These are phyloP conservation scores for Netelia melanura DNA, from an alignment of 2,888 invertebrate species.

Conservation along the genomic window DNA sequence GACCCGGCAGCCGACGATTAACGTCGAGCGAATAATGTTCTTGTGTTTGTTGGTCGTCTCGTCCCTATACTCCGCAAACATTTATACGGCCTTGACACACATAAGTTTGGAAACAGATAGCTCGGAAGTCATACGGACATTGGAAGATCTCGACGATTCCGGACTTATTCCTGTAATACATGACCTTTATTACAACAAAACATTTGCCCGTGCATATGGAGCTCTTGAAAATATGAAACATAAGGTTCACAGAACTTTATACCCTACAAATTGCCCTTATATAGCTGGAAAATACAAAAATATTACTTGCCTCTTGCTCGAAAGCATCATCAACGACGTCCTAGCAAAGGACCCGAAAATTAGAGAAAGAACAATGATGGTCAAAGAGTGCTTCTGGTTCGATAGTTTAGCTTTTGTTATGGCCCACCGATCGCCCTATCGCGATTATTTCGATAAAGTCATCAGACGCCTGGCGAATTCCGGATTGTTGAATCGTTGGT, in stretches of 20 bases:
- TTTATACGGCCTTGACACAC: conserved; percentile 62
- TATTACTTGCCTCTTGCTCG: conserved; percentile 44
- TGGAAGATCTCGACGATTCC: conserved; percentile 65
- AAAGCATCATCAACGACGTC: conserved; percentile 6
- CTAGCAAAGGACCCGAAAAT: not conserved
- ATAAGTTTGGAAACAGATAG: conserved; percentile 20
- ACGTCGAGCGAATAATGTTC: conserved; percentile 60
- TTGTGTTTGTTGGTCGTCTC: conserved; percentile 57
- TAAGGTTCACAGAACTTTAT: not conserved
- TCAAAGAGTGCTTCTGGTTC: conserved; percentile 58
- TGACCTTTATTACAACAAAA: conserved; percentile 23
- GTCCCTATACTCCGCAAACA: conserved; percentile 57
- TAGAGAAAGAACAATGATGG: not conserved
- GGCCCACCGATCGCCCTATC: conserved; percentile 61
- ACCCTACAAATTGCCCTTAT: conserved; percentile 1
- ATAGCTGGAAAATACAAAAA: conserved; percentile 28
- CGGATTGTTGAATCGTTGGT: conserved; percentile 31
- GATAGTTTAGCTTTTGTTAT: conserved; percentile 41
- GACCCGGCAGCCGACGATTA: conserved; percentile 15
- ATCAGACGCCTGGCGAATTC: conserved; percentile 8
- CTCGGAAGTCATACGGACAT: not conserved
- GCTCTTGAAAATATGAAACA: conserved; percentile 27
- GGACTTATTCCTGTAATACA: conserved; percentile 56
- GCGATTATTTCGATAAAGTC: conserved; percentile 38
- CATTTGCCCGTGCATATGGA: conserved; percentile 38